Base-by-base conservation (phyloP, 2,113 vertebrate species). In the Elanus axillaris region DNA sequence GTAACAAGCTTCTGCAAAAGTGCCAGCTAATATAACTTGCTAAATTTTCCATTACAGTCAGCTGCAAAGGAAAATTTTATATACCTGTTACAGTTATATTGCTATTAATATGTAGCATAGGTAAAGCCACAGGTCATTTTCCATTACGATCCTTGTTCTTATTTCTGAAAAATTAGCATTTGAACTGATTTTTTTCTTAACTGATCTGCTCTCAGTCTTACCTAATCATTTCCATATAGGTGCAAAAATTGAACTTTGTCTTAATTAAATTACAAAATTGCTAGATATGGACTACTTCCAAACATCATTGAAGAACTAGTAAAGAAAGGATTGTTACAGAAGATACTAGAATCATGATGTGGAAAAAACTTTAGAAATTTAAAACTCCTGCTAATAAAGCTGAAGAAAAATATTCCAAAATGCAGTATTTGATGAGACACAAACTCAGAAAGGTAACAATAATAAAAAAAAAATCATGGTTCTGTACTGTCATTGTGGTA, bases 1-100 rank as follows among this genome's bases (percentile, higher is more conserved):
- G 87, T 96, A 97, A 95, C 89, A 92, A 95, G 93, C 89, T 95
- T 87, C 84, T 96, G 84, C 84, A 95, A 81, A 93, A 95, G 93
- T 94, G 88, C 63, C 87, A 88, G 87, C 90, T 95, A 90, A 93
- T 86, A 87, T 73, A 95, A 88, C 91, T 91, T 88, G 69, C 58
- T 93, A 82, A 94, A 94, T 96, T 97, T 96, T 95, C 94, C 74
- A 52, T 88, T 92, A 36, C 38, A 79, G 82, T 91, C 80, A 59
- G 36, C 78, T 93, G 74, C 56, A 92, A 91, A 96, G 42, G 32
- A 90, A 93, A 69, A 82, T 69, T 77, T 66, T 91, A 63, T 95
- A 69, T 90, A 87, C 62, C 38, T 90, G 38, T 83, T 88, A 74
- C 29, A 73, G 32, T 34, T 93, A 55, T 55, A 50, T 20, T 73